Evolutionary conservation across 2,888 invertebrate species (phyloP).

Genomic region (Villa cingulata): DNA sequence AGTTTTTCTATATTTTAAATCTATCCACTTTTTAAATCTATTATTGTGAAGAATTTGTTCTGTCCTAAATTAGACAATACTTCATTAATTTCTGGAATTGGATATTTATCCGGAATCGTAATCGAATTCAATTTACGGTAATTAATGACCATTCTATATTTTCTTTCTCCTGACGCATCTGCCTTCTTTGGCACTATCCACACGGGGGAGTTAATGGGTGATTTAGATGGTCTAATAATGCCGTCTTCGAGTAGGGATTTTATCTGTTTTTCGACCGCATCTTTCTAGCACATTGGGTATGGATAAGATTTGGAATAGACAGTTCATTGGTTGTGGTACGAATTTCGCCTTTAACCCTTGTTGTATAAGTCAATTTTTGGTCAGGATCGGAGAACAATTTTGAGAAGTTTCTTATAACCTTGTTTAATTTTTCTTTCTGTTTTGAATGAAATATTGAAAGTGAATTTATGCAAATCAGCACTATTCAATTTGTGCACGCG

Average conservation of each 20-base stretch:
- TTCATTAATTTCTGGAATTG: slow-evolving; percentile 4
- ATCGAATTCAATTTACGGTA: background rate
- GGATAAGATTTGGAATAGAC: slow-evolving; percentile 8
- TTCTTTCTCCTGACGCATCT: slow-evolving; percentile 11
- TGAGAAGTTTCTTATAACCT: background rate
- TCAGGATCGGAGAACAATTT: slow-evolving; percentile 6
- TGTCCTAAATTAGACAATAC: background rate
- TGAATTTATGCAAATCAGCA: too few relatives aligned
- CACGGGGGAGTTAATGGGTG: slow-evolving; percentile 12
- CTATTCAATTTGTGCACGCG: too few relatives aligned
- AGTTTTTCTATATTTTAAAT: slow-evolving; percentile 10
- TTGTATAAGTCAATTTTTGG: slow-evolving; percentile 8
- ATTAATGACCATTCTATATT: background rate
- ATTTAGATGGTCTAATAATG: slow-evolving; percentile 10
- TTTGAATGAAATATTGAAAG: too few relatives aligned
- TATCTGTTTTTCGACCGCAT: slow-evolving; percentile 1
- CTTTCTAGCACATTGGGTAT: slow-evolving; percentile 1
- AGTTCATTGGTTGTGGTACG: slow-evolving; percentile 5
- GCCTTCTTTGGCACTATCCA: slow-evolving; percentile 15
- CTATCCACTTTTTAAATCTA: slow-evolving; percentile 6
- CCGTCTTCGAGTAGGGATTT: slow-evolving; percentile 3
- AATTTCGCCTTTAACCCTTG: slow-evolving; percentile 7
- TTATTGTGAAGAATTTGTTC: slow-evolving; percentile 1
- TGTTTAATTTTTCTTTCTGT: background rate
- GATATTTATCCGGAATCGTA: background rate